A percentile compares a stretch with the other conserved stretches of the same genome.
Conservation (phyloP, 2,797 vertebrate genomes). For the Salmo trutta region DNA sequence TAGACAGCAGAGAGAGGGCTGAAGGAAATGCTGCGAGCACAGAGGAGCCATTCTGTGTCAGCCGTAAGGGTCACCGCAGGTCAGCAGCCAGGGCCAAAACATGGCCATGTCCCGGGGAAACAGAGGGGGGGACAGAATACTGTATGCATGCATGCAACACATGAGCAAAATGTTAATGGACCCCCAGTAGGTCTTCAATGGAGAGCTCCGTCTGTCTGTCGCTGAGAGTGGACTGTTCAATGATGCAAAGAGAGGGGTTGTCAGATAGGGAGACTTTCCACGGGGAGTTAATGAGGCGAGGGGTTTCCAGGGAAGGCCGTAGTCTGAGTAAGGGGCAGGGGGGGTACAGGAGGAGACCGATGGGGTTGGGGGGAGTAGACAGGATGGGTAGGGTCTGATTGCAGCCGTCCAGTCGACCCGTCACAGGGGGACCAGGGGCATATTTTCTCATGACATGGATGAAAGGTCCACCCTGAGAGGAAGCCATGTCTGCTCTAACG, state of each 20-base stretch:
- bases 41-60: slow-evolving; percentile 36
- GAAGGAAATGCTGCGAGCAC: slow-evolving; percentile 39
- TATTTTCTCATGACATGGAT: slow-evolving; percentile 45
- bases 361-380: background rate
- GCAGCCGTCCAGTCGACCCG: slow-evolving; percentile 17
- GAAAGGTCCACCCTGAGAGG: slow-evolving; percentile 52
- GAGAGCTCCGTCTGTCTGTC: slow-evolving; percentile 31
- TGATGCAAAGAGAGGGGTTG: background rate
- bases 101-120: slow-evolving; percentile 17
- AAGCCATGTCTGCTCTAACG: slow-evolving; percentile 34
- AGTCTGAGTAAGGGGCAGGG: too few relatives aligned
- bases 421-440: background rate
- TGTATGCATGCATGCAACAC: slow-evolving; percentile 14
- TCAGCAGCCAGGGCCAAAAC: slow-evolving; percentile 22
- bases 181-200: too few relatives aligned
- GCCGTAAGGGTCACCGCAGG: background rate
- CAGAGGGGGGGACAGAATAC: background rate
- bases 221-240: slow-evolving; percentile 11
- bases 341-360: background rate
- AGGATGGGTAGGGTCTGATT: slow-evolving; percentile 35
- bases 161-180: slow-evolving; percentile 38
- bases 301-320: too few relatives aligned
- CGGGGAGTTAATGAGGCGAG: too few relatives aligned
- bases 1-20: slow-evolving; percentile 18
- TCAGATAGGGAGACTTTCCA: background rate